Percentiles rank a stretch among this genome's conserved stretches.
These are phyloP conservation scores for Lampris incognitus DNA, from an alignment of 2,113 vertebrate species.

Conservation along the genomic window DNA sequence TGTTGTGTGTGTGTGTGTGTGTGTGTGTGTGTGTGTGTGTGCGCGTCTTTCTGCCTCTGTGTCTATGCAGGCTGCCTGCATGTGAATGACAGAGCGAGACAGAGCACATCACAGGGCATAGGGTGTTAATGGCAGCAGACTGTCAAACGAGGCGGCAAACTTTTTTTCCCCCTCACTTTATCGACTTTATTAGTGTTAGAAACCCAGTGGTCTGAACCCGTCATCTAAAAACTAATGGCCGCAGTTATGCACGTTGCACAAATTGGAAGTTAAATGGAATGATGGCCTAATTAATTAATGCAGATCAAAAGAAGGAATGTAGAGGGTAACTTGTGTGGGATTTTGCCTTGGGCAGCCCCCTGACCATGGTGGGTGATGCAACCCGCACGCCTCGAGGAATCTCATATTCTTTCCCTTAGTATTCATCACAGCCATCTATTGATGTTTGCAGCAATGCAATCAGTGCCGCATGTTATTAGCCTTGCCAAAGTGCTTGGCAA, in stretches of 20 bases:
- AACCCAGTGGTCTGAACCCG: slow-evolving; percentile 25
- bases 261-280: slow-evolving; percentile 46
- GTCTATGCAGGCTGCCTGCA: not conserved
- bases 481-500: slow-evolving; percentile 38
- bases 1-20: not conserved
- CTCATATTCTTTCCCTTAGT: slow-evolving; percentile 59
- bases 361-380: slow-evolving; percentile 50
- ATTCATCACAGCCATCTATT: slow-evolving; percentile 43
- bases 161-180: slow-evolving; percentile 25
- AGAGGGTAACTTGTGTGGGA: slow-evolving; percentile 28
- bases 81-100: not conserved
- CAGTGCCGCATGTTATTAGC: slow-evolving; percentile 24
- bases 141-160: slow-evolving; percentile 33
- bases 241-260: slow-evolving; percentile 44
- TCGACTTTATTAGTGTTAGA: slow-evolving; percentile 7
- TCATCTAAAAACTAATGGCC: slow-evolving; percentile 51
- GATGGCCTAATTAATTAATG: slow-evolving; percentile 69
- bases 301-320: slow-evolving; percentile 45
- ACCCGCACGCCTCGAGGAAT: slow-evolving; percentile 56
- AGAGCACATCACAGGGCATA: not conserved
- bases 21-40: not conserved
- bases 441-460: slow-evolving; percentile 57
- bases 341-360: slow-evolving; percentile 49
- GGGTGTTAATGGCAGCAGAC: slow-evolving; percentile 19
- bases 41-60: not conserved